Evolutionary conservation across 2,797 vertebrate species (phyloP).

Genomic region (Gymnopithys bicolor): DNA sequence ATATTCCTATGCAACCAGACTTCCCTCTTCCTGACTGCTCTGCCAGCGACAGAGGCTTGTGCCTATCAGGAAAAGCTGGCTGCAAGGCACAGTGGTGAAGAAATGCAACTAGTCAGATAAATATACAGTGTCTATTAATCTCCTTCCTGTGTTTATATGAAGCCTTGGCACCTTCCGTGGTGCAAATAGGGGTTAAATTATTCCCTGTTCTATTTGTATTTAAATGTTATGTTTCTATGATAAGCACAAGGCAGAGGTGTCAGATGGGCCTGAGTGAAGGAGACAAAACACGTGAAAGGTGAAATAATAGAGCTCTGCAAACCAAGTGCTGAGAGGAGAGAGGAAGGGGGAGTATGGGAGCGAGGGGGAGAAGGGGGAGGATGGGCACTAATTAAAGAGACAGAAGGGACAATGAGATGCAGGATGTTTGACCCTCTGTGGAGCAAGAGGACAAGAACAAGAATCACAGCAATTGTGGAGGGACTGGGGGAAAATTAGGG

Average conservation of each 20-base stretch:
- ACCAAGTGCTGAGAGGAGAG: constrained; percentile 5
- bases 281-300: background rate
- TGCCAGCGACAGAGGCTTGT: background rate
- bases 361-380: background rate
- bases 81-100: background rate
- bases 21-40: background rate
- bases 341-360: background rate
- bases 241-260: constrained; percentile 65
- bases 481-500: constrained; percentile 42
- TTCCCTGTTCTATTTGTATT: constrained; percentile 71
- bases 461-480: constrained; percentile 48
- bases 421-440: constrained; percentile 15
- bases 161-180: constrained; percentile 6
- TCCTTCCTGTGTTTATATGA: constrained; percentile 1
- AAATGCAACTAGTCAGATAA: background rate
- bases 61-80: background rate
- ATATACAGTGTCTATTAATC: background rate
- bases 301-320: constrained; percentile 16
- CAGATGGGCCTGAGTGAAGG: constrained; percentile 1
- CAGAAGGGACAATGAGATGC: constrained; percentile 58
- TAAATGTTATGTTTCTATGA: constrained; percentile 68
- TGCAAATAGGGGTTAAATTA: constrained; percentile 73
- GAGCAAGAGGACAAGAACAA: constrained; percentile 56
- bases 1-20: background rate
- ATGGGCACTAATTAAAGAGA: constrained; percentile 56